Base-by-base conservation (phyloP, 2,113 vertebrate genomes). In the Cisticola juncidis region DNA sequence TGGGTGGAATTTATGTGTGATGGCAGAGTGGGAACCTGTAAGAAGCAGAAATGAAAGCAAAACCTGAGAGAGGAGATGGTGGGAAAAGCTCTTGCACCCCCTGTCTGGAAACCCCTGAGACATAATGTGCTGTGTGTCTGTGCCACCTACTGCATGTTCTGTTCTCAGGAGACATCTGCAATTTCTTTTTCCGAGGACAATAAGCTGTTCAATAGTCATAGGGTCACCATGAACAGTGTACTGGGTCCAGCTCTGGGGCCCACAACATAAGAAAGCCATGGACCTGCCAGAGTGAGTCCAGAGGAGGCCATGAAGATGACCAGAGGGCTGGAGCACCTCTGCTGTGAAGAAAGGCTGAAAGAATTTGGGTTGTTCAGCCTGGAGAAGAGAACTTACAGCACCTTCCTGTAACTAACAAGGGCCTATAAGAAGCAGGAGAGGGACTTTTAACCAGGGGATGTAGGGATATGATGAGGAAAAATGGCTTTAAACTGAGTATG, bases 31-130 rank as follows among this genome's bases (percentile, higher is more conserved):
- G 20, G 31, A 93, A 73, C 81, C n/a, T 31, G 40, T 51, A 60
- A 70, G 69, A 92, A 86, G 38, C 56, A 92, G 88, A 97, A 96
- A 74, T 0, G 47, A 96, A 97, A 94, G 82, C 28, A 92, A 86
- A 95, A 93, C 20, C 14, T 73, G 85, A 86, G 35, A 60, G 44
- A 83, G 58, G 71, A 66, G 35, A 54, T 40, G 25, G 57, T 82
- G 80, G 76, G 61, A 88, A 93, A 94, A 88, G 21, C 28, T 88
- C 61, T 95, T 18, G 4, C 80, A 93, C 56, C 35, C 77, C 47
- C 38, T 9, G 3, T 26, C 51, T 94, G 85, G 56, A 94, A 96
- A 81, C 47, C 68, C 60, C 80, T 81, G 76, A 86, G 36, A 78
- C 20, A 3, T 33, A 9, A 56, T 33, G 31, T 56, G 40, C 17